Percentiles rank a stretch among this genome's conserved stretches.
phyloP scores from a whole-genome alignment of 2,888 invertebrate genomes.

The Alitta virens region DNA sequence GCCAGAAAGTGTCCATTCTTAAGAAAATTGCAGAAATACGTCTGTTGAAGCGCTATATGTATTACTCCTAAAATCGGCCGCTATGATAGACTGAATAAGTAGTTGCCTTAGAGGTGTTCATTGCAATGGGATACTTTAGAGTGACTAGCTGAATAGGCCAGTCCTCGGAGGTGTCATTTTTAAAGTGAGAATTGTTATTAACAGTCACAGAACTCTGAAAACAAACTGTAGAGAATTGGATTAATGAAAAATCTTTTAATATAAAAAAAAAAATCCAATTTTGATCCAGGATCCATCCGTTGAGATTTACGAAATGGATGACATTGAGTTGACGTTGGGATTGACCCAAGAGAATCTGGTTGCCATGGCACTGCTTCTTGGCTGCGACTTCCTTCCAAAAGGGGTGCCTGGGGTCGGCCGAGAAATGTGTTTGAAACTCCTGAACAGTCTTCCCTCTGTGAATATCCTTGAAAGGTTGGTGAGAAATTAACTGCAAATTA shows the following conservation, averaged over 20 bases:
- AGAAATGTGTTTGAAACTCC: constrained; percentile 68
- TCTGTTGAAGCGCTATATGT: no score
- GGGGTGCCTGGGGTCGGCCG: constrained; percentile 77
- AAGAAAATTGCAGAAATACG: no score
- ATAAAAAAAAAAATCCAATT: constrained; percentile 31
- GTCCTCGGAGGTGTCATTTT: no score
- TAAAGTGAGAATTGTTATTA: neutral
- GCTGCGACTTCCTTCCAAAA: constrained; percentile 77
- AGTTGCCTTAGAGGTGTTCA: no score
- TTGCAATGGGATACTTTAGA: no score
- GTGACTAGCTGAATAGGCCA: no score
- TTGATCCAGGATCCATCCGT: constrained; percentile 63
- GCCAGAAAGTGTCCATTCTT: no score
- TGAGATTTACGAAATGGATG: constrained; percentile 68
- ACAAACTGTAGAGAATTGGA: neutral
- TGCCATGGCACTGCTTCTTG: constrained; percentile 78
- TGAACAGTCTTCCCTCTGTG: constrained; percentile 32
- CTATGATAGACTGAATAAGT: no score
- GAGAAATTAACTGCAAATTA: no score
- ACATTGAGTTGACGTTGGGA: constrained; percentile 67
- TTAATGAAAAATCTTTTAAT: neutral
- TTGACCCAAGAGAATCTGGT: constrained; percentile 81
- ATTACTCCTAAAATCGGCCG: no score
- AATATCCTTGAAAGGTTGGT: constrained; percentile 43
- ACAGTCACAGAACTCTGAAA: neutral